Conservation (phyloP, 2,797 vertebrate species). For the Liasis olivaceus region DNA sequence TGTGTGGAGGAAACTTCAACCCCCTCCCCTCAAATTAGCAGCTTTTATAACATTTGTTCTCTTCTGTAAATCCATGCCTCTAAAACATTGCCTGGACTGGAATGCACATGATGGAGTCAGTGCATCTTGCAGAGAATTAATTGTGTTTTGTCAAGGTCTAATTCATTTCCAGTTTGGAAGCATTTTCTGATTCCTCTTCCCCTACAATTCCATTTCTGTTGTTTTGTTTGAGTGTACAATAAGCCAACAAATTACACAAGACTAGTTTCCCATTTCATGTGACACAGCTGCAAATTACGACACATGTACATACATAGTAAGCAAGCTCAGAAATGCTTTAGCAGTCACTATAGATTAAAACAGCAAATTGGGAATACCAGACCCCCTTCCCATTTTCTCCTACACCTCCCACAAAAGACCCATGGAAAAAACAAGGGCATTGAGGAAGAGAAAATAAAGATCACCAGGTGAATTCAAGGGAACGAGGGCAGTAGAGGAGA, state of each 20-base stretch:
- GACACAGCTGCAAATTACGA: neutral
- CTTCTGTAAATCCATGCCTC: neutral
- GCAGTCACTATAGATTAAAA: neutral
- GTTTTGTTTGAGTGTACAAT: slow-evolving; percentile 19
- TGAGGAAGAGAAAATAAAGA: neutral
- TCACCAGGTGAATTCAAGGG: neutral
- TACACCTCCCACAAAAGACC: neutral
- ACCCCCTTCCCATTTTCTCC: neutral
- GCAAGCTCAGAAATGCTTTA: neutral
- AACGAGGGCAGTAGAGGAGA: neutral
- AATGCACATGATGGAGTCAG: neutral
- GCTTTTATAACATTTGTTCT: slow-evolving; percentile 11
- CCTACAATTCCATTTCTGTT: slow-evolving; percentile 20
- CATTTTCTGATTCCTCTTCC: neutral
- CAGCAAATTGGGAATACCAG: neutral
- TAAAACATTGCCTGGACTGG: neutral
- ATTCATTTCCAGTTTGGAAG: slow-evolving; percentile 24
- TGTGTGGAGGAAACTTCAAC: neutral
- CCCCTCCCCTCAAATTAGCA: neutral
- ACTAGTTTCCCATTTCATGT: neutral
- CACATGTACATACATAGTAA: neutral
- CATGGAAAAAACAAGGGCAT: neutral
- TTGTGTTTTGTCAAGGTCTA: neutral
- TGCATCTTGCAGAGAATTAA: neutral
- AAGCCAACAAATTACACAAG: neutral